Evolutionary conservation across 2,113 vertebrate species (phyloP).

Genomic region (Nipponia nippon): DNA sequence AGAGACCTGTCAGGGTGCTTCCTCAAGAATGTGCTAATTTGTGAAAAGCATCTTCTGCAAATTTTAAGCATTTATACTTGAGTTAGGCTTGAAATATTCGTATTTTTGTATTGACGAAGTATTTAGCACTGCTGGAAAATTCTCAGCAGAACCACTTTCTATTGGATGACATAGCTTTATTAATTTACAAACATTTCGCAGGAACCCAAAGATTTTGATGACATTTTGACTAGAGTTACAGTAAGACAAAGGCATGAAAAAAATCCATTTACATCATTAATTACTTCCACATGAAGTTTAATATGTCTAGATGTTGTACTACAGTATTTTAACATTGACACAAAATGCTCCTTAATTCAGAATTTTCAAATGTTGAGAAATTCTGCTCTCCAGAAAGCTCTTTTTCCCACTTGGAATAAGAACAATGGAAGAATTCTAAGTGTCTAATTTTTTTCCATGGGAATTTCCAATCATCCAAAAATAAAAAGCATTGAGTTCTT

Average conservation of each 20-base stretch:
- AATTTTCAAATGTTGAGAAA: not conserved
- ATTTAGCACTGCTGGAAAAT: not conserved
- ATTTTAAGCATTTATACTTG: not conserved
- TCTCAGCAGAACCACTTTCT: not conserved
- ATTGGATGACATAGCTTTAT: not conserved
- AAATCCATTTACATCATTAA: not conserved
- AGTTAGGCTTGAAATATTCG: not conserved
- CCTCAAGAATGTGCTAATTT: not conserved
- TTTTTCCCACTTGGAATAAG: not conserved
- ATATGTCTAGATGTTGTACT: not conserved
- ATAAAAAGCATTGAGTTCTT: not conserved
- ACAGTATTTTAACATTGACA: not conserved
- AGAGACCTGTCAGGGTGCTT: not conserved
- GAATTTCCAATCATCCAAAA: not conserved
- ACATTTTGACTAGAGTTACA: not conserved
- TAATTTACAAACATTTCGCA: not conserved
- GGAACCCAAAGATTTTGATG: not conserved
- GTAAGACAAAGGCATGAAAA: not conserved
- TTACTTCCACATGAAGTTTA: not conserved
- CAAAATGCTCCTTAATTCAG: not conserved
- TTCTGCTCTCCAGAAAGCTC: not conserved
- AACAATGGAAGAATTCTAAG: not conserved
- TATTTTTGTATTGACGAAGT: not conserved
- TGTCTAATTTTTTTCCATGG: not conserved
- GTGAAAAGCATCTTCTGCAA: not conserved